Conservation (phyloP, 2,797 vertebrate species). For the Sciurus vulgaris region DNA sequence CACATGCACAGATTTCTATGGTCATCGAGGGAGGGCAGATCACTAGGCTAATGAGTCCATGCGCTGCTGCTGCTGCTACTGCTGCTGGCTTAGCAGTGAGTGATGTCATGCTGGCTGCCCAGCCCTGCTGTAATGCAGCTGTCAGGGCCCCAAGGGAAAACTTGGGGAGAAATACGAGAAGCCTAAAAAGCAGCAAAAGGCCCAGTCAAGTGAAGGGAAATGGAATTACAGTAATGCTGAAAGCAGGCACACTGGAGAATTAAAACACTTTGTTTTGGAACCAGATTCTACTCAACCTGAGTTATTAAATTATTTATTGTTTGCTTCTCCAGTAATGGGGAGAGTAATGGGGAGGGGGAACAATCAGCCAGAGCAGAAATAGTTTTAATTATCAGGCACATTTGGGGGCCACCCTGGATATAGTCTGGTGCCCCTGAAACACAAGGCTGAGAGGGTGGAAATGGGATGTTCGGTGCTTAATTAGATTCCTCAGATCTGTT, state of each 20-base stretch:
- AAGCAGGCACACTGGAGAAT: conserved; percentile 25
- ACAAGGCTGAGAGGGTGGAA: neutral
- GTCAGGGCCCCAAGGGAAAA: conserved; percentile 72
- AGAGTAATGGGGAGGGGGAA: conserved; percentile 58
- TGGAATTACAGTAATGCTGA: conserved; percentile 73
- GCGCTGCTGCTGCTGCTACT: neutral
- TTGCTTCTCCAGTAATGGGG: conserved; percentile 76
- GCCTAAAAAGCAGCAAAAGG: conserved; percentile 76
- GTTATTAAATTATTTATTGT: conserved; percentile 74
- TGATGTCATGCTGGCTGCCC: conserved; percentile 18
- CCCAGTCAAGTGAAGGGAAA: conserved; percentile 69
- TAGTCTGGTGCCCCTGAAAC: neutral
- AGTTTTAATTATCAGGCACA: conserved; percentile 78
- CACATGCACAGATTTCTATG: conserved; percentile 70
- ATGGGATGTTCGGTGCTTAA: conserved; percentile 33
- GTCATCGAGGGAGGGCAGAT: conserved; percentile 78
- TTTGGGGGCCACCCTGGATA: conserved; percentile 53
- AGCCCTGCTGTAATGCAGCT: conserved; percentile 61
- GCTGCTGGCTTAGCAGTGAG: conserved; percentile 28
- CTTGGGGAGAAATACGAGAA: conserved; percentile 71
- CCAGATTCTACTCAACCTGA: conserved; percentile 57
- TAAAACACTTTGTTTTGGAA: conserved; percentile 74
- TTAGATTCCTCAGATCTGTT: conserved; percentile 37
- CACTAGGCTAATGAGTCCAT: conserved; percentile 74
- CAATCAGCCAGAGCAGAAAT: conserved; percentile 66